phyloP scores from a whole-genome alignment of 2,113 vertebrate species.

The Typhlomys cinereus region DNA sequence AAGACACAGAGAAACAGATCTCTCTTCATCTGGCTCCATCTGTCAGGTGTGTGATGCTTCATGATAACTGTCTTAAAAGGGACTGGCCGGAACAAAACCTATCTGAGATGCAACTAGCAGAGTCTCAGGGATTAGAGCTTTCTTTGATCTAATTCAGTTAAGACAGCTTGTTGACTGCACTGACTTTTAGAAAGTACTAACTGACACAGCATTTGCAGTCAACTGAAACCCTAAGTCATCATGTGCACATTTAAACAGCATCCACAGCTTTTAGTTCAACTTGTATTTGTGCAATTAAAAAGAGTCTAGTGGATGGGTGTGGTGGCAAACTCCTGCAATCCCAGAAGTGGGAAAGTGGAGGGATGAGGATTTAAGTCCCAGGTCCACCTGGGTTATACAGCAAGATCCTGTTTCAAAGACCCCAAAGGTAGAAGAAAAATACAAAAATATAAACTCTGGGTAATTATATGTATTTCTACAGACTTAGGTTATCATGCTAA shows the following conservation, averaged over 20 bases:
- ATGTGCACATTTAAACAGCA: neutral
- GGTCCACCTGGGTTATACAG: neutral
- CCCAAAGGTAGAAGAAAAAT: neutral
- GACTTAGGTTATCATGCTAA: conserved; percentile 10
- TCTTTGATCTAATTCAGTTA: neutral
- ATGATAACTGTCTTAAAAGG: neutral
- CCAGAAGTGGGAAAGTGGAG: too few relatives aligned
- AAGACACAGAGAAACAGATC: neutral
- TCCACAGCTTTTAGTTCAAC: neutral
- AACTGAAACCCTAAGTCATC: neutral
- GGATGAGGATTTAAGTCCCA: neutral
- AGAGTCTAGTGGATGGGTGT: neutral
- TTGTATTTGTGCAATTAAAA: neutral
- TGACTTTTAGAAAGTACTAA: conserved; percentile 27
- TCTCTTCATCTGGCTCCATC: neutral
- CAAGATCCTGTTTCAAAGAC: neutral
- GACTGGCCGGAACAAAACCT: neutral
- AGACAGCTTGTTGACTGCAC: neutral
- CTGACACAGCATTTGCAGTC: neutral
- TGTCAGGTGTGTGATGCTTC: neutral
- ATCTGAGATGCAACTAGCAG: neutral
- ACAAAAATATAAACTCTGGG: neutral
- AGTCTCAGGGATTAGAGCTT: neutral
- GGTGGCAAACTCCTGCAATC: neutral
- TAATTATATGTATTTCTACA: conserved; percentile 1